phyloP scores from a whole-genome alignment of 2,113 vertebrate genomes.

The Hiodon tergisus region DNA sequence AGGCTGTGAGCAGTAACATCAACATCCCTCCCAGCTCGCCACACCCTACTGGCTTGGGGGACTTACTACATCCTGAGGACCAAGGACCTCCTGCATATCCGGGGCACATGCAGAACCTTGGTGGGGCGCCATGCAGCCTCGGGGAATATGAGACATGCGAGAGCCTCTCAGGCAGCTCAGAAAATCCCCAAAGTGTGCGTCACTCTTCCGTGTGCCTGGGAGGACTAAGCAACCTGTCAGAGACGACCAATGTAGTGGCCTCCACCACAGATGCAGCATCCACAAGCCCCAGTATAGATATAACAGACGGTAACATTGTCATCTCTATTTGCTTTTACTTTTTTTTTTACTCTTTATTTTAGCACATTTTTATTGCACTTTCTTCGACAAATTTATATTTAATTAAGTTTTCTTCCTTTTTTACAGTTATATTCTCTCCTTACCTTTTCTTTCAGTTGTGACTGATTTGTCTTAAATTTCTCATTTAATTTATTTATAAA shows the following conservation, averaged over 20 bases:
- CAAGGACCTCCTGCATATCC: conserved; percentile 77
- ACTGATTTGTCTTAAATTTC: background rate
- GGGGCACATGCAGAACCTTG: conserved; percentile 40
- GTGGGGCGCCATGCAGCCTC: conserved; percentile 46
- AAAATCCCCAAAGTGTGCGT: conserved; percentile 64
- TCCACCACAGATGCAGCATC: conserved; percentile 53
- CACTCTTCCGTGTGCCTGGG: conserved; percentile 47
- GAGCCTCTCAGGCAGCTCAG: conserved; percentile 55
- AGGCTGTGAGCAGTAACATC: conserved; percentile 66
- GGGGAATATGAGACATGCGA: conserved; percentile 59
- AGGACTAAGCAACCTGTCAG: conserved; percentile 34
- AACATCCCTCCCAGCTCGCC: conserved; percentile 57
- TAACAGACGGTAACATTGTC: conserved; percentile 70
- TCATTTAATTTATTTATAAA: background rate
- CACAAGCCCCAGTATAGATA: conserved; percentile 68
- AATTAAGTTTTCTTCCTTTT: background rate
- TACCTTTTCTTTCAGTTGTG: background rate
- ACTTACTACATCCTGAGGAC: conserved; percentile 58
- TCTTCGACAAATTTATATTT: background rate
- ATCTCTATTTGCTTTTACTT: background rate
- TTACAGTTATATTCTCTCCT: background rate
- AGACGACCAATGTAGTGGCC: conserved; percentile 41
- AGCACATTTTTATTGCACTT: background rate
- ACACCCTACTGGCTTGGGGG: conserved; percentile 53
- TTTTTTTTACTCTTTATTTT: background rate